These are phyloP conservation scores for Zootoca vivipara DNA, from an alignment of 2,113 vertebrate species.

Conservation along the genomic window DNA sequence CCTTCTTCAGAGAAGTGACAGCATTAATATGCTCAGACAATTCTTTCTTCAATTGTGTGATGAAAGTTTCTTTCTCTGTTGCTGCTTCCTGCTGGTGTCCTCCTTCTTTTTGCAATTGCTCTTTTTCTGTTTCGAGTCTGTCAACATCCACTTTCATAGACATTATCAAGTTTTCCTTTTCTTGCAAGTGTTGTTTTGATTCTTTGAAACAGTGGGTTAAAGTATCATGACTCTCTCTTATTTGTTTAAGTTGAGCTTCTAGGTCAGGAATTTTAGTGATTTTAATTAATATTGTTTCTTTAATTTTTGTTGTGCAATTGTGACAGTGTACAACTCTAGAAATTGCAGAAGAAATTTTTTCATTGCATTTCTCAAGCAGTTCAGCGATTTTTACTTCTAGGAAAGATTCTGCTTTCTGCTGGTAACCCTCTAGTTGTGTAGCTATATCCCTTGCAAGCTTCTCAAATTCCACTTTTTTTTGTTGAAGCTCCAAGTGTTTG, in stretches of 20 bases:
- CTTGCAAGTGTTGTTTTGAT: constrained; percentile 79
- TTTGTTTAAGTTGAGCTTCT: constrained; percentile 80
- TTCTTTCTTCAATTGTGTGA: constrained; percentile 84
- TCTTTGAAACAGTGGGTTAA: constrained; percentile 81
- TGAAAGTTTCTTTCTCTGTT: constrained; percentile 84
- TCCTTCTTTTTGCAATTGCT: constrained; percentile 78
- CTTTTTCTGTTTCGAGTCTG: constrained; percentile 77
- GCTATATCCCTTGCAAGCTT: constrained; percentile 68
- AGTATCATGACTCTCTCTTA: constrained; percentile 75
- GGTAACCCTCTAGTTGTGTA: constrained; percentile 74
- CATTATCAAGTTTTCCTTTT: constrained; percentile 80
- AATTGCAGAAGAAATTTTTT: constrained; percentile 71
- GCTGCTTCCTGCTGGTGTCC: constrained; percentile 78
- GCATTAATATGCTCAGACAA: constrained; percentile 78
- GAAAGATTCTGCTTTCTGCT: constrained; percentile 74
- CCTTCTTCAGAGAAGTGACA: constrained; percentile 79
- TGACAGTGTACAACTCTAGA: constrained; percentile 78
- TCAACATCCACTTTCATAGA: constrained; percentile 80
- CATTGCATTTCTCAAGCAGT: constrained; percentile 76
- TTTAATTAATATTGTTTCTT: constrained; percentile 76
- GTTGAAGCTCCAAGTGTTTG: constrained; percentile 66
- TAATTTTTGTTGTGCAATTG: constrained; percentile 71
- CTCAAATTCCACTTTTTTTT: constrained; percentile 78
- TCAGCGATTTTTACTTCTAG: constrained; percentile 77
- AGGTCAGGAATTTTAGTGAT: constrained; percentile 76